Evolutionary conservation across 2,797 vertebrate species (phyloP), one percentile per base, ranked within the genome.

Genomic region (Anomalospiza imberbis): DNA sequence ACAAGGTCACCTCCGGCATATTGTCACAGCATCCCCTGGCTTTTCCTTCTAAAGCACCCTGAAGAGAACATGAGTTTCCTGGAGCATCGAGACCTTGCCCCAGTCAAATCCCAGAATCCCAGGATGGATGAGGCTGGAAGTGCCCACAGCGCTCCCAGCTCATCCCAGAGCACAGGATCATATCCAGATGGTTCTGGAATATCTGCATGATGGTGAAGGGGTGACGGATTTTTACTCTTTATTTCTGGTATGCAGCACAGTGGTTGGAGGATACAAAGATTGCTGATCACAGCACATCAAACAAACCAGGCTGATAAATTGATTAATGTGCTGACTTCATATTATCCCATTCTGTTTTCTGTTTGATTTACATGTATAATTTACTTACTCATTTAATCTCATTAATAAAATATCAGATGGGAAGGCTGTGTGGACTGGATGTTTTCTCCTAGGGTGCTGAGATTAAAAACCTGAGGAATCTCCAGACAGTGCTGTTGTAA

Each of bases 321-420:
- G 71, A 96, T 93, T 87, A 76, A 83, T 54, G 87, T n/a, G 50
- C 57, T 85, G 92, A 63, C 84, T 91, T 13, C 67, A 7, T 47
- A 36, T 66, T 77, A 82, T 53, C 67, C 48, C 32, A 1, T 48
- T 86, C 88, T 87, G 50, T 75, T 93, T 84, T 94, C 91, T 79
- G 48, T 96, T 95, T 95, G 93, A 95, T 95, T 94, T 94, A 91
- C 81, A 91, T 95, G 78, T 94, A 94, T 95, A 87, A 95, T 96
- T 96, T 85, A 94, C 72, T 88, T 75, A 96, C 81, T 85, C 92
- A 92, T 94, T 95, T 95, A 92, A 95, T 92, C 94, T 88, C 12
- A 5, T 95, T 94, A 96, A 96, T 93, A 94, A 93, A 92, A n/a
- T 67, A 95, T 79, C 85, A 89, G 86, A 80, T 62, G 31, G 68